phyloP scores from a whole-genome alignment of 1,140 invertebrate species.

The Phymastichus coffea region DNA sequence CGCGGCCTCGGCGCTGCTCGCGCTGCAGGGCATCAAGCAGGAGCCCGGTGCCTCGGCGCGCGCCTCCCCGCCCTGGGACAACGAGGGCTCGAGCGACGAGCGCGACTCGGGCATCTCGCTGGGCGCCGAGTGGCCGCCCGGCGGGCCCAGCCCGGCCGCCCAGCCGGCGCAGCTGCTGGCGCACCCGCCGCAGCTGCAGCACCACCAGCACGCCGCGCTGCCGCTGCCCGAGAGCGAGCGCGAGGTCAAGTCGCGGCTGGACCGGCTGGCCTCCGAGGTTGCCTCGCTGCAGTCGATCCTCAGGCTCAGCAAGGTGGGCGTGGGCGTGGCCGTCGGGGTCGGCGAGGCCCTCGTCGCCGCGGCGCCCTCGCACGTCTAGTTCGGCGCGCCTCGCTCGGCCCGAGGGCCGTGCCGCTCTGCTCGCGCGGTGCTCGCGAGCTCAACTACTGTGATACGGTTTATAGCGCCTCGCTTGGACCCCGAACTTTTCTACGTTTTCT shows the following conservation, averaged over 20 bases:
- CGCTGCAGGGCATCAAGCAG: conserved; percentile 80
- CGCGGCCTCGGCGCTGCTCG: conserved; percentile 74
- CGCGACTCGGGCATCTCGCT: conserved; percentile 84
- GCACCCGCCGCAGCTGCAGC: no score
- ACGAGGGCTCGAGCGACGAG: conserved; percentile 82
- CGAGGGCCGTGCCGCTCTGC: no score
- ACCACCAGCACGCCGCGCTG: conserved; percentile 31
- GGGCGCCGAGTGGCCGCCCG: conserved; percentile 65
- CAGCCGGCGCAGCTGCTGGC: conserved; percentile 34
- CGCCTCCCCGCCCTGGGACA: conserved; percentile 77
- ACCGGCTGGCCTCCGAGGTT: conserved; percentile 79
- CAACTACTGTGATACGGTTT: conserved; percentile 28
- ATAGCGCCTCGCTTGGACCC: not conserved
- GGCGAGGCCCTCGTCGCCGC: conserved; percentile 32
- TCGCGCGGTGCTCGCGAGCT: no score
- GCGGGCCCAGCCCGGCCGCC: conserved; percentile 23
- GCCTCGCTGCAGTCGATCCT: conserved; percentile 81
- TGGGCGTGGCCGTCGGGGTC: not conserved
- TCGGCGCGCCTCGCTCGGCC: no score
- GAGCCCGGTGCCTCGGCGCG: conserved; percentile 78
- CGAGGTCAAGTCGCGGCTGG: conserved; percentile 81
- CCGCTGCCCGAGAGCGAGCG: conserved; percentile 64
- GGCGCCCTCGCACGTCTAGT: conserved; percentile 25
- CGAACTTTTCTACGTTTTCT: conserved; percentile 19
- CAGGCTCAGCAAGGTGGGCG: conserved; percentile 42